Evolutionary conservation across 2,113 vertebrate species (phyloP).

Genomic region (Planiliza haematocheilus): DNA sequence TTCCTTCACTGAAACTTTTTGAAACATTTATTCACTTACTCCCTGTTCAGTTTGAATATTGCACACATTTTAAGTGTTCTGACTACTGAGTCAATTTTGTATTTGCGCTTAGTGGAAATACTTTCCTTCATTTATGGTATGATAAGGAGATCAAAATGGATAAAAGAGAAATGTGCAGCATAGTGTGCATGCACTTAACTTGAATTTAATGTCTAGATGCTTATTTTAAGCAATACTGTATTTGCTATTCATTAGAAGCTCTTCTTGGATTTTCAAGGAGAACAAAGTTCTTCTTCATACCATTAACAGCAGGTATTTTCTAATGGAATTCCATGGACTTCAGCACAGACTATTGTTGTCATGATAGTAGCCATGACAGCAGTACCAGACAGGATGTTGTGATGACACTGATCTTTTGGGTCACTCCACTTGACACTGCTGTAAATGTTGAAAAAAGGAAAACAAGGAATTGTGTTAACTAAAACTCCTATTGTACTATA

Average conservation of each 20-base stretch:
- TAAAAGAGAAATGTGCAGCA: too few species aligned
- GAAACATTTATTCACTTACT: too few species aligned
- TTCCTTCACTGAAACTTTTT: too few species aligned
- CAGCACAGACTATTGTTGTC: too few species aligned
- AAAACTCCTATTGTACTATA: neutral
- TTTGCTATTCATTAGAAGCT: neutral
- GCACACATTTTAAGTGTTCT: too few species aligned
- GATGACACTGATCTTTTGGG: neutral
- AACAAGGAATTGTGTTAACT: neutral
- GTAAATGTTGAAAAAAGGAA: neutral
- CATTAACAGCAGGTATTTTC: neutral
- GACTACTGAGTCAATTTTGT: too few species aligned
- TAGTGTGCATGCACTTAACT: neutral
- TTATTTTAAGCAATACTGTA: neutral
- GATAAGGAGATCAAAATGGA: neutral
- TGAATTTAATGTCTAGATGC: neutral
- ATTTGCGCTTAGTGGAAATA: too few species aligned
- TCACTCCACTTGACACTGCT: too few species aligned
- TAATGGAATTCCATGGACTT: too few species aligned
- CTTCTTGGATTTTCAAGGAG: neutral
- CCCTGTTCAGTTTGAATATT: too few species aligned
- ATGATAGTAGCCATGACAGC: neutral
- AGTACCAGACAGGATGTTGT: constrained; percentile 7
- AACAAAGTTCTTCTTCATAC: constrained; percentile 8
- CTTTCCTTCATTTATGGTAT: neutral